phyloP scores from a whole-genome alignment of 2,888 invertebrate species.

The Pristionchus mayeri region DNA sequence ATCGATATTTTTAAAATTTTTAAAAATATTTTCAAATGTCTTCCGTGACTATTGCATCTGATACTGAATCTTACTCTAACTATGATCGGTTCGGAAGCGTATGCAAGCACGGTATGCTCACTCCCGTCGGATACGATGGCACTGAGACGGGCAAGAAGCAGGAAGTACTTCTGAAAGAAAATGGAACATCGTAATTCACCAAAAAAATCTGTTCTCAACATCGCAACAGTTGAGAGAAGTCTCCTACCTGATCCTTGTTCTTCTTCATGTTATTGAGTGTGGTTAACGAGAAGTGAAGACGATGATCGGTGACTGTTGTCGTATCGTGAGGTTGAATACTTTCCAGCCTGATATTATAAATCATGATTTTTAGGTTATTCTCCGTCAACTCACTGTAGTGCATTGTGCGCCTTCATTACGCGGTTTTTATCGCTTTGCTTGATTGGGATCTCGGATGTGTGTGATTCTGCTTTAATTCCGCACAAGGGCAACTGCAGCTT shows the following conservation, averaged over 20 bases:
- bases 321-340: slow-evolving; percentile 84
- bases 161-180: slow-evolving; percentile 79
- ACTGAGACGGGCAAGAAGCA: slow-evolving; percentile 80
- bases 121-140: slow-evolving; percentile 79
- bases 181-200: too few species aligned
- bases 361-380: background rate
- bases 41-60: too few species aligned
- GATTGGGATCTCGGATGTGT: slow-evolving; percentile 92
- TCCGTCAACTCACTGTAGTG: slow-evolving; percentile 66
- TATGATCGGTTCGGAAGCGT: slow-evolving; percentile 95
- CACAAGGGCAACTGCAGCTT: slow-evolving; percentile 95
- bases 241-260: slow-evolving; percentile 90
- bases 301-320: slow-evolving; percentile 93
- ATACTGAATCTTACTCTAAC: slow-evolving; percentile 94
- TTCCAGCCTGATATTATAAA: background rate
- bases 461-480: slow-evolving; percentile 95
- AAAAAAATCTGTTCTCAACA: background rate
- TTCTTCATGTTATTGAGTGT: slow-evolving; percentile 99
- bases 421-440: slow-evolving; percentile 98
- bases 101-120: slow-evolving; percentile 80
- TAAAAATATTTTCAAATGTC: too few species aligned
- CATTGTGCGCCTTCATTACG: slow-evolving; percentile 84
- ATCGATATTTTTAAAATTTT: too few species aligned
- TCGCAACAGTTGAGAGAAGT: slow-evolving; percentile 82
- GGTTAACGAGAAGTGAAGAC: slow-evolving; percentile 97